phyloP scores from a whole-genome alignment of 2,797 vertebrate species.

The Heteromormyrus szaboi region DNA sequence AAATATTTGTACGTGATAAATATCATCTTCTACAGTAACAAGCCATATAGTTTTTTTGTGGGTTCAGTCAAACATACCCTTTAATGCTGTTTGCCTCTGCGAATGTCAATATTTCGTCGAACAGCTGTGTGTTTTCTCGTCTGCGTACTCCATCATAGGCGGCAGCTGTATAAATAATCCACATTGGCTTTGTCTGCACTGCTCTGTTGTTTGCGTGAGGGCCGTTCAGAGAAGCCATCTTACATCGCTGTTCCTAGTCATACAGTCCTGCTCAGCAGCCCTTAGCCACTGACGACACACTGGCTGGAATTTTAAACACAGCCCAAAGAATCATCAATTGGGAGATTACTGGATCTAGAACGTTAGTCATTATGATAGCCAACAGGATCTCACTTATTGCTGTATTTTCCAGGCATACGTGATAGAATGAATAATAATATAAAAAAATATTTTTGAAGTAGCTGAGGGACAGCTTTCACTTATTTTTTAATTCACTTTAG shows the following conservation, averaged over 20 bases:
- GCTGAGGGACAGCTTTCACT: neutral
- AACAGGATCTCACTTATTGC: neutral
- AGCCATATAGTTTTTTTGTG: neutral
- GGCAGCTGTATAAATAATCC: neutral
- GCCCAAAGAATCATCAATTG: neutral
- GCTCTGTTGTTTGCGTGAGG: neutral
- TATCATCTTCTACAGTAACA: neutral
- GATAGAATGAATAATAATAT: neutral
- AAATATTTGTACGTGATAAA: neutral
- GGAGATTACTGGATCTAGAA: neutral
- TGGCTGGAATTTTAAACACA: neutral
- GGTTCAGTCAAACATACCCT: slow-evolving; percentile 1
- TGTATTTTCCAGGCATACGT: neutral
- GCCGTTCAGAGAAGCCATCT: neutral
- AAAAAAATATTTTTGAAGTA: neutral
- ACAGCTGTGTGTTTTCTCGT: neutral
- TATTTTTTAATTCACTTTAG: neutral
- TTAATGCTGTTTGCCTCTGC: neutral
- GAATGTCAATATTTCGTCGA: neutral
- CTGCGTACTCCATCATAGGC: neutral
- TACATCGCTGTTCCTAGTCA: neutral
- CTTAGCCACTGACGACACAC: neutral
- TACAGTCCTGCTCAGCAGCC: neutral
- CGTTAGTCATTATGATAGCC: neutral
- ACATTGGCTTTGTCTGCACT: neutral